These are phyloP conservation scores for Coilia nasus DNA, from an alignment of 2,797 vertebrate genomes.

Conservation along the genomic window DNA sequence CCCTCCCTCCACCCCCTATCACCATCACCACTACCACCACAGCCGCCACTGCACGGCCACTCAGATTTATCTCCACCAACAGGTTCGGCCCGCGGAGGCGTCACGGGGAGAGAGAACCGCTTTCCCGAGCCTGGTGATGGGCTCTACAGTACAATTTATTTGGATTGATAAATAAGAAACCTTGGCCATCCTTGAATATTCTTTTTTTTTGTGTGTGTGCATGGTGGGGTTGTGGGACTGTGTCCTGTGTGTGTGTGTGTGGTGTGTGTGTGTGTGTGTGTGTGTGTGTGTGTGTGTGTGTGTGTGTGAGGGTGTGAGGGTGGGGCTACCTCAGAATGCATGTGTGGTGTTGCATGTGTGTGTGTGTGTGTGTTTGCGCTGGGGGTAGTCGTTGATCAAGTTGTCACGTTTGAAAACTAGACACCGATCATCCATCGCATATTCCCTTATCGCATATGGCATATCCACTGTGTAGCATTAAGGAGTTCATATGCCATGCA, in stretches of 20 bases:
- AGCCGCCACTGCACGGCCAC: neutral
- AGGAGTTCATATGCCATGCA: neutral
- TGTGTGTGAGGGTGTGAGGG: neutral
- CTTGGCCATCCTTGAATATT: neutral
- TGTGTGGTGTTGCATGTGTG: neutral
- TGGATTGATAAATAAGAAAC: constrained; percentile 31
- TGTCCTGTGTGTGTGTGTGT: neutral
- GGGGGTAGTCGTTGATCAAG: neutral
- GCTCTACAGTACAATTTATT: constrained; percentile 28
- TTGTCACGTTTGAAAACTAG: neutral
- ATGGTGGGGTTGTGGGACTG: neutral
- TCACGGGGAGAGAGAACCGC: neutral
- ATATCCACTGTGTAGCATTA: neutral
- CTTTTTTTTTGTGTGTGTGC: neutral
- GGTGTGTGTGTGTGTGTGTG: neutral
- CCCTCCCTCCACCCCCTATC: too few relatives aligned
- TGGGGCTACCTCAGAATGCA: too few relatives aligned
- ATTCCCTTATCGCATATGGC: neutral
- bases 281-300: neutral
- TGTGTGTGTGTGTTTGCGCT: constrained; percentile 3
- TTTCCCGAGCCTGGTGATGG: neutral
- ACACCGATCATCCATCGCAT: neutral
- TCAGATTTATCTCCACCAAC: constrained; percentile 37
- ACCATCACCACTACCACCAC: too few relatives aligned
- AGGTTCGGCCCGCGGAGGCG: neutral